These are phyloP conservation scores for Tupiocoris notatus DNA, from an alignment of 2,888 invertebrate genomes.

Conservation along the genomic window DNA sequence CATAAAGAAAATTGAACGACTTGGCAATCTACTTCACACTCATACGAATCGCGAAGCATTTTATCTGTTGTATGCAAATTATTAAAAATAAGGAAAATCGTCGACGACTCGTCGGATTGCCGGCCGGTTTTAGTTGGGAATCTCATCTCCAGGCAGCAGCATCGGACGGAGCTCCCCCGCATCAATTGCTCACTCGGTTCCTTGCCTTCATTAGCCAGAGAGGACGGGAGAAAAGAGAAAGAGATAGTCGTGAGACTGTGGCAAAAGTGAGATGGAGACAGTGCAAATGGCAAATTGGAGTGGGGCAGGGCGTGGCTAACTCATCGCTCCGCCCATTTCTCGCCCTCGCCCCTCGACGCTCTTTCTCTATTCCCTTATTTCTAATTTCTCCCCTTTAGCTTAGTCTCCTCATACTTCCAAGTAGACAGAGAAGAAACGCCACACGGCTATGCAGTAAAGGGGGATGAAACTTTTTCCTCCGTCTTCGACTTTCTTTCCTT, in stretches of 20 bases:
- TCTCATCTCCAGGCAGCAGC: background rate
- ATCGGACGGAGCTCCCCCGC: too few species aligned
- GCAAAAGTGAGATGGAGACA: background rate
- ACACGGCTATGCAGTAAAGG: background rate
- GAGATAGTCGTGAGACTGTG: background rate
- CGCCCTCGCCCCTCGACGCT: background rate
- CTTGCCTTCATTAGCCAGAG: background rate
- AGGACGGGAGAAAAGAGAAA: background rate
- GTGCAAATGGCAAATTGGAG: background rate
- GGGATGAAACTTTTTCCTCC: background rate
- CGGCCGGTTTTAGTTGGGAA: background rate
- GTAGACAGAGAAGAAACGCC: background rate
- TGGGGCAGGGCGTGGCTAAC: background rate
- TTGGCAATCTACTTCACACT: too few species aligned
- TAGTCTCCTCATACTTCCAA: constrained; percentile 17
- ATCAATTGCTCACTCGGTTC: background rate
- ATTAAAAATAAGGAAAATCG: too few species aligned
- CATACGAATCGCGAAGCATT: too few species aligned
- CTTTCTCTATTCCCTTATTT: constrained; percentile 21
- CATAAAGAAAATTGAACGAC: too few species aligned
- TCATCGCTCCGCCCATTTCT: background rate
- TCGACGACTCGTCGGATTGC: too few species aligned
- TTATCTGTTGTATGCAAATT: too few species aligned
- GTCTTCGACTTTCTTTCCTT: background rate
- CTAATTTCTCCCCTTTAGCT: constrained; percentile 38